These are phyloP conservation scores for Drepana falcataria DNA, from an alignment of 2,888 invertebrate genomes.

Conservation along the genomic window DNA sequence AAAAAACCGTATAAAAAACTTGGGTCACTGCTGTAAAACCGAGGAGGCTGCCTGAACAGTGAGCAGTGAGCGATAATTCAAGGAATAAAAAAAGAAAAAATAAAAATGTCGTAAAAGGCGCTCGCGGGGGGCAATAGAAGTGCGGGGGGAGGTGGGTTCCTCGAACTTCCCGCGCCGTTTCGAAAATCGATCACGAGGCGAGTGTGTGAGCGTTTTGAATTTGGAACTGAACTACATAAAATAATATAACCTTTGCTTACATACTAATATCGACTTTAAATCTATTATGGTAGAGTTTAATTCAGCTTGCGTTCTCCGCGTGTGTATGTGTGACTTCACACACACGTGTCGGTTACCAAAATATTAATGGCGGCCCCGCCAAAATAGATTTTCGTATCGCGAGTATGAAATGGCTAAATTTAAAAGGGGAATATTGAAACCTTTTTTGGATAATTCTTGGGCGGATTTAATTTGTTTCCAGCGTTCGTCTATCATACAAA, in stretches of 20 bases:
- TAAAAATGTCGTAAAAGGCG: constrained; percentile 53
- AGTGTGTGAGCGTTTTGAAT: constrained; percentile 67
- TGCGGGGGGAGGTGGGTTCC: constrained; percentile 28
- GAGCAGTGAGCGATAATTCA: constrained; percentile 23
- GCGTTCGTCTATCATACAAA: too few relatives aligned
- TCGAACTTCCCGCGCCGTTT: constrained; percentile 48
- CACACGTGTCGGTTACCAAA: constrained; percentile 41
- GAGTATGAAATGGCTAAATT: constrained; percentile 17
- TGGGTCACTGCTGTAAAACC: constrained; percentile 12
- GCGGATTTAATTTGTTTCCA: too few relatives aligned
- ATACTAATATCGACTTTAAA: constrained; percentile 18
- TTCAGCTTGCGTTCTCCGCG: constrained; percentile 10
- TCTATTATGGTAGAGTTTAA: not conserved
- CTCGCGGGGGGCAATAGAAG: constrained; percentile 47
- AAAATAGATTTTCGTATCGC: constrained; percentile 46
- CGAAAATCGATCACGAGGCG: constrained; percentile 71
- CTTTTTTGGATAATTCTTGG: too few relatives aligned
- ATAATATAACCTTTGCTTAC: constrained; percentile 27
- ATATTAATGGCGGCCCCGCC: constrained; percentile 51
- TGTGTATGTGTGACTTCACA: constrained; percentile 30
- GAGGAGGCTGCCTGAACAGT: constrained; percentile 28
- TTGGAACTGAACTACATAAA: constrained; percentile 46
- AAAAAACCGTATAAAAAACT: constrained; percentile 6
- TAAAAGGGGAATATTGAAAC: constrained; percentile 7
- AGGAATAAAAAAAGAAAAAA: constrained; percentile 52